A percentile compares a stretch with the other conserved stretches of the same genome.
Evolutionary conservation across 2,888 invertebrate species (phyloP).

Genomic region (Agrochola lychnidis): DNA sequence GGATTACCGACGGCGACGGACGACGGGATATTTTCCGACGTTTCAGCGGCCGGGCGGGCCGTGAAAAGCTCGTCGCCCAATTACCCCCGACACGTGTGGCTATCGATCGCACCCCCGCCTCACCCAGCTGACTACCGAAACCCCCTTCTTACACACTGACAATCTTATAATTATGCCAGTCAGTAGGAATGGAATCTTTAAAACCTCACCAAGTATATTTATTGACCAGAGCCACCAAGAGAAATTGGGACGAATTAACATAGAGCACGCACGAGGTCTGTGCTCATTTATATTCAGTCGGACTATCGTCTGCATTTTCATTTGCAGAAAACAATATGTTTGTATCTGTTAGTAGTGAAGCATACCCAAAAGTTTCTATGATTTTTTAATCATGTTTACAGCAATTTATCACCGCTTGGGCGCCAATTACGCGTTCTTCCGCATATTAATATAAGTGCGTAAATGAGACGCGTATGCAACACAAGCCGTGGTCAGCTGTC

Average conservation of each 20-base stretch:
- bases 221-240: constrained; percentile 33
- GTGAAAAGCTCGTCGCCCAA: constrained; percentile 65
- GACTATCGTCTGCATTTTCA: constrained; percentile 18
- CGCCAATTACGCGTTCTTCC: constrained; percentile 1
- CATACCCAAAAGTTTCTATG: not conserved
- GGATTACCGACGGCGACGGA: constrained; percentile 49
- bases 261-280: constrained; percentile 19
- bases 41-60: constrained; percentile 49
- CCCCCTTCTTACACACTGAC: constrained; percentile 1
- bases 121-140: constrained; percentile 55
- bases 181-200: constrained; percentile 22
- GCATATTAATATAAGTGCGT: constrained; percentile 15
- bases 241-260: constrained; percentile 18
- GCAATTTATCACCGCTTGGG: not conserved
- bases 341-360: not conserved
- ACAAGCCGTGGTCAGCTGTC: constrained; percentile 72
- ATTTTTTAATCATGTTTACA: constrained; percentile 14
- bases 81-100: constrained; percentile 73
- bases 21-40: constrained; percentile 59
- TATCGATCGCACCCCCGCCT: constrained; percentile 73
- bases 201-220: constrained; percentile 47
- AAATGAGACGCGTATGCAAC: constrained; percentile 41
- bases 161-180: constrained; percentile 12
- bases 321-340: constrained; percentile 8
- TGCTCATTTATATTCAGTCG: constrained; percentile 21